These are phyloP conservation scores for Agraylea sexmaculata DNA, from an alignment of 1,140 invertebrate species.

Conservation along the genomic window DNA sequence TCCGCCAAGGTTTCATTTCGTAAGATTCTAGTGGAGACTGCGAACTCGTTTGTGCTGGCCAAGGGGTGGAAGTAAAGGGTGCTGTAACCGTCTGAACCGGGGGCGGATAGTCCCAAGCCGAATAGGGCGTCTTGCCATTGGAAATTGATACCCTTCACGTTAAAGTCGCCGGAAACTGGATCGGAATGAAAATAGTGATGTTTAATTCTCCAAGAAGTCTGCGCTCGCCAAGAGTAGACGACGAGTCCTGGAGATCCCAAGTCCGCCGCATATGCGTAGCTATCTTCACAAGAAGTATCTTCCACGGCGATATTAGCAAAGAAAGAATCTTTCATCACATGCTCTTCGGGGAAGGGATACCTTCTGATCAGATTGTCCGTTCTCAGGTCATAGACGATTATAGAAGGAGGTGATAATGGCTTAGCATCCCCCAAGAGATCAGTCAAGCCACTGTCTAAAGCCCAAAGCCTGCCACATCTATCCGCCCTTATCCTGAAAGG, in stretches of 20 bases:
- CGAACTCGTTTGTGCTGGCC: conserved; percentile 59
- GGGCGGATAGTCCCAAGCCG: conserved; percentile 51
- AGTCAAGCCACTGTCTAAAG: conserved; percentile 58
- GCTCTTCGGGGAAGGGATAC: conserved; percentile 46
- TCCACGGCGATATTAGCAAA: conserved; percentile 66
- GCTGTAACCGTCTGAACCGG: conserved; percentile 50
- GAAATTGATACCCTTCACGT: conserved; percentile 57
- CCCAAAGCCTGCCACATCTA: conserved; percentile 61
- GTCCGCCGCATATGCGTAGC: conserved; percentile 54
- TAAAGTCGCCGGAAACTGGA: conserved; percentile 55
- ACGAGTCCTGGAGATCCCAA: conserved; percentile 50
- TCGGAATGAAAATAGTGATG: conserved; percentile 61
- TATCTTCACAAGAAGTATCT: conserved; percentile 52
- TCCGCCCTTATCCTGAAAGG: conserved; percentile 61
- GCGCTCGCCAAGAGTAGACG: conserved; percentile 55
- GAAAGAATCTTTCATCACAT: conserved; percentile 55
- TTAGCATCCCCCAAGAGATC: conserved; percentile 45
- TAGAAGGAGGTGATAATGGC: conserved; percentile 38
- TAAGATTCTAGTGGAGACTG: conserved; percentile 52
- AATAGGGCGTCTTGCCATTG: conserved; percentile 67
- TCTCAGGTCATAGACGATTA: conserved; percentile 61
- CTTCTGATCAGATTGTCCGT: conserved; percentile 55
- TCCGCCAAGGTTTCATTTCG: conserved; percentile 43
- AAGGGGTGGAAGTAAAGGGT: conserved; percentile 68
- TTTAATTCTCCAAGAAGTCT: conserved; percentile 54